Evolutionary conservation across 2,797 vertebrate species (phyloP).

Genomic region (Chiroxiphia lanceolata): DNA sequence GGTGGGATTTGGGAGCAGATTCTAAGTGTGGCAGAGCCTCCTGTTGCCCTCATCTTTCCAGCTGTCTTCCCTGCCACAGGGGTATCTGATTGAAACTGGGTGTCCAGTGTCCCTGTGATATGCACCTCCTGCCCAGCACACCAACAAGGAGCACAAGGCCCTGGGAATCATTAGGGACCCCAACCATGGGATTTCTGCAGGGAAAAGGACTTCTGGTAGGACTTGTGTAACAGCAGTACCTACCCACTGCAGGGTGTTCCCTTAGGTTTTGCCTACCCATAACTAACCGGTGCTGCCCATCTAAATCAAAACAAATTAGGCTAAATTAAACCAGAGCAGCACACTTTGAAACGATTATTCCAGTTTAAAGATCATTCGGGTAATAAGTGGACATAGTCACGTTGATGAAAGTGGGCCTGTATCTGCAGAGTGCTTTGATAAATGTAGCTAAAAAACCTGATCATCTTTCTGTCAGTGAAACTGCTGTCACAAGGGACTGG

Average conservation of each 20-base stretch:
- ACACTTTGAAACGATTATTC: not conserved
- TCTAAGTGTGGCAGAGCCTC: not conserved
- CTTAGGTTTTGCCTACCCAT: not conserved
- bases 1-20: not conserved
- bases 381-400: not conserved
- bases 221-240: not conserved
- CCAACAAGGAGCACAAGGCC: not conserved
- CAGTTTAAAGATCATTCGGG: not conserved
- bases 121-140: not conserved
- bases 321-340: not conserved
- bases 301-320: not conserved
- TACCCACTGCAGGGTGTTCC: not conserved
- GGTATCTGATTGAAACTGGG: not conserved
- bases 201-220: not conserved
- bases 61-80: not conserved
- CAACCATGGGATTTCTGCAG: not conserved
- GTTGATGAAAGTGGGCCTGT: not conserved
- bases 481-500: not conserved
- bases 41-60: not conserved
- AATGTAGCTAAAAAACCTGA: not conserved
- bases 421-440: not conserved
- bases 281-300: not conserved
- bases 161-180: fast-evolving
- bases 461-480: not conserved
- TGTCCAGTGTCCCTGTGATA: not conserved